A percentile compares a stretch with the other conserved stretches of the same genome.
These are phyloP conservation scores for Glossophaga mutica DNA, from an alignment of 2,797 vertebrate genomes.

Conservation along the genomic window DNA sequence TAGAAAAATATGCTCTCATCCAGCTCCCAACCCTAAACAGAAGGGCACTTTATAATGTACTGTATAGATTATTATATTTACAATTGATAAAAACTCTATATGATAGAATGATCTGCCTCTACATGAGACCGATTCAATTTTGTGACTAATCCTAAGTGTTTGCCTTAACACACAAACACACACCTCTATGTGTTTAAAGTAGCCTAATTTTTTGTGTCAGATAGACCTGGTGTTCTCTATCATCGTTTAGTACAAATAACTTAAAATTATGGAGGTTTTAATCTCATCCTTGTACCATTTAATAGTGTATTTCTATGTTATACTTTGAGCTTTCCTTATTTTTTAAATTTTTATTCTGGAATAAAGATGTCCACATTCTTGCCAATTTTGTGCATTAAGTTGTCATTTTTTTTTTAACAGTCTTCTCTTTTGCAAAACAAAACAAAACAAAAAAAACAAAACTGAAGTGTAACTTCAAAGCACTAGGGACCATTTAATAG, in stretches of 20 bases:
- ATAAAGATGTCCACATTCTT: not conserved
- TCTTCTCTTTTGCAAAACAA: not conserved
- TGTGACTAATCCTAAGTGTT: not conserved
- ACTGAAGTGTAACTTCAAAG: not conserved
- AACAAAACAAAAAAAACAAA: too few species aligned
- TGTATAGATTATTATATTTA: not conserved
- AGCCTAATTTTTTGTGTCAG: not conserved
- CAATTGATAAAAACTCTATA: not conserved
- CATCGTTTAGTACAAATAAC: not conserved
- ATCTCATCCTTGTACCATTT: not conserved
- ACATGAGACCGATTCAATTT: not conserved
- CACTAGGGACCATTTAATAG: not conserved
- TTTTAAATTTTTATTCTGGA: not conserved
- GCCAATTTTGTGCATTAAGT: not conserved
- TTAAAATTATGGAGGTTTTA: not conserved
- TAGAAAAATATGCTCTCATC: not conserved
- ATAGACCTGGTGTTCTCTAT: not conserved
- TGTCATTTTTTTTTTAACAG: not conserved
- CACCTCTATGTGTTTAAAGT: not conserved
- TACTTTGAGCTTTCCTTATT: not conserved
- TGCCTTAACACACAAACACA: not conserved
- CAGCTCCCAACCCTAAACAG: not conserved
- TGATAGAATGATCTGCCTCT: not conserved
- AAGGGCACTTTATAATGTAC: not conserved
- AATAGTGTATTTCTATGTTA: not conserved